These are phyloP conservation scores for Venustaconcha ellipsiformis DNA, from an alignment of 1,140 invertebrate genomes.

Conservation along the genomic window DNA sequence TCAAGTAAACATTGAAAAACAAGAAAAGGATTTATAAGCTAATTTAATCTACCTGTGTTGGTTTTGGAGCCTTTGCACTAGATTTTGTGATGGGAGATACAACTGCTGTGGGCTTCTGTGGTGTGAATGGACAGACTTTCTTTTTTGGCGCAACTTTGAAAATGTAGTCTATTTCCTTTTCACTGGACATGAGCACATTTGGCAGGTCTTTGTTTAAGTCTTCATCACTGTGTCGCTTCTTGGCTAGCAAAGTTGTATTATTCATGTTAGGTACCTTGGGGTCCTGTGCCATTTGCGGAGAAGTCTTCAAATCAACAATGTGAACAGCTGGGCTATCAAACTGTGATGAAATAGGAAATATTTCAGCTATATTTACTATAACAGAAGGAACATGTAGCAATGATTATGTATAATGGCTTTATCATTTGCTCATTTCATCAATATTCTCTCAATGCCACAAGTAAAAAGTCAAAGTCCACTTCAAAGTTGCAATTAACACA, in stretches of 20 bases:
- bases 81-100: conserved; percentile 44
- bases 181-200: conserved; percentile 28
- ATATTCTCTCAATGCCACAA: background rate
- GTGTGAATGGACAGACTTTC: conserved; percentile 21
- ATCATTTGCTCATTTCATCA: conserved; percentile 14
- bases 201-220: conserved; percentile 33
- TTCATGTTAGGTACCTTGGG: conserved; percentile 9
- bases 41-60: background rate
- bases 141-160: conserved; percentile 14
- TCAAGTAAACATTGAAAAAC: too few relatives aligned
- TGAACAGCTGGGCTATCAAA: conserved; percentile 45
- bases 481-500: too few relatives aligned
- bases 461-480: too few relatives aligned
- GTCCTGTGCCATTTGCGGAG: conserved; percentile 17
- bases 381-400: background rate
- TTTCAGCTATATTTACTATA: conserved; percentile 2
- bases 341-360: conserved; percentile 27
- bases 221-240: conserved; percentile 39
- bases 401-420: conserved; percentile 13
- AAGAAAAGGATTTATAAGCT: too few relatives aligned
- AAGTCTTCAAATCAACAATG: conserved; percentile 34
- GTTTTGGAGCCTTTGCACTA: conserved; percentile 21
- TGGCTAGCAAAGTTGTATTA: conserved; percentile 9
- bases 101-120: conserved; percentile 37
- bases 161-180: conserved; percentile 33